phyloP scores from a whole-genome alignment of 2,888 invertebrate species.

The Oscheius sp. region DNA sequence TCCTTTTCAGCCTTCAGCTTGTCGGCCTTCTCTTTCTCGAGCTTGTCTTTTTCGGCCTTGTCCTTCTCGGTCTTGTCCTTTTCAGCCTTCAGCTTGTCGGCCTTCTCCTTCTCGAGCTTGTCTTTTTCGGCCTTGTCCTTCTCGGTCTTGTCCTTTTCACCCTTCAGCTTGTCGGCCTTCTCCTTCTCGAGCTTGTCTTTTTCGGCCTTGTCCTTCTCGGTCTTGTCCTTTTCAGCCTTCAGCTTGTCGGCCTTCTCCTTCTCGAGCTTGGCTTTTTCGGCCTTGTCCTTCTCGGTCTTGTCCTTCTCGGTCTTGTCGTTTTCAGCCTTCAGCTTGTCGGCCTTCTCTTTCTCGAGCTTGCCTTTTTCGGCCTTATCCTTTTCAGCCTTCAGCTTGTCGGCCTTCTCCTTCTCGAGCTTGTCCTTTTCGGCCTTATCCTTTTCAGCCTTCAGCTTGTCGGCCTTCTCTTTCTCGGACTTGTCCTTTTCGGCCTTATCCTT shows the following conservation, averaged over 20 bases:
- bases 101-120: slow-evolving; percentile 25
- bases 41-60: slow-evolving; percentile 21
- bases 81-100: slow-evolving; percentile 1
- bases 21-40: slow-evolving; percentile 25
- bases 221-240: slow-evolving; percentile 27
- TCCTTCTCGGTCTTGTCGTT: slow-evolving; percentile 16
- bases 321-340: slow-evolving; percentile 18
- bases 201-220: slow-evolving; percentile 27
- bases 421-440: slow-evolving; percentile 20
- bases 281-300: slow-evolving; percentile 17
- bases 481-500: slow-evolving; percentile 28
- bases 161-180: slow-evolving; percentile 18
- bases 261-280: slow-evolving; percentile 22
- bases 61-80: slow-evolving; percentile 3
- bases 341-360: slow-evolving; percentile 28
- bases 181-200: slow-evolving; percentile 12
- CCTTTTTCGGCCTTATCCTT: slow-evolving; percentile 21
- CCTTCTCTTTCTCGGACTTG: neutral
- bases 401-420: slow-evolving; percentile 24
- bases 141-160: slow-evolving; percentile 13
- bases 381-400: slow-evolving; percentile 19
- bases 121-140: slow-evolving; percentile 26
- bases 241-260: slow-evolving; percentile 26
- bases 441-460: slow-evolving; percentile 20
- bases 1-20: slow-evolving; percentile 12